Conservation (phyloP, 2,888 invertebrate species). For the Diplolepis rosae region DNA sequence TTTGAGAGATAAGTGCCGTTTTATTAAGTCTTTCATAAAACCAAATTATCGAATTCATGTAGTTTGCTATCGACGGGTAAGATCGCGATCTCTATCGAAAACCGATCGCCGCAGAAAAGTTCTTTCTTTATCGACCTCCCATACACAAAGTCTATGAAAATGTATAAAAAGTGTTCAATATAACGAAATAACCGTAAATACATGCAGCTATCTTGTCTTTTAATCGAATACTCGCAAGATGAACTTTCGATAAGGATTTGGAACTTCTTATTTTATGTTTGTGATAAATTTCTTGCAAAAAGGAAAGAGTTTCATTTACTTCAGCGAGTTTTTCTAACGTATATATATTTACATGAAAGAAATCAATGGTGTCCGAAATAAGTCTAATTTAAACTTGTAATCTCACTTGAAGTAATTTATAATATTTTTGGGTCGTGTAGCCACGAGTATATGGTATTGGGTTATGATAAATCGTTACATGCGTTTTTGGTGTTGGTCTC, state of each 20-base stretch:
- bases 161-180: no score
- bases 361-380: constrained; percentile 2
- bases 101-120: background rate
- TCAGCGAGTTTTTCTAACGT: background rate
- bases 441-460: constrained; percentile 41
- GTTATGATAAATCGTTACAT: constrained; percentile 61
- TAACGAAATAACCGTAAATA: no score
- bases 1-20: constrained; percentile 41
- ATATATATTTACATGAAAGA: background rate
- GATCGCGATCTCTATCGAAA: constrained; percentile 55
- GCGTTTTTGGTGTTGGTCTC: constrained; percentile 56
- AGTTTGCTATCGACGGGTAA: constrained; percentile 49
- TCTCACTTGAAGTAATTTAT: constrained; percentile 16
- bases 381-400: constrained; percentile 54
- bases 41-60: constrained; percentile 65
- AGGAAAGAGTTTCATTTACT: background rate
- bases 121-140: background rate
- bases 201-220: no score
- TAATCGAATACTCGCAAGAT: no score
- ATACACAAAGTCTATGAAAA: background rate
- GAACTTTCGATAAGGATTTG: no score
- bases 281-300: background rate
- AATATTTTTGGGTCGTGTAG: constrained; percentile 28
- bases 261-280: no score
- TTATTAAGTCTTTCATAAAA: constrained; percentile 59